Evolutionary conservation across 2,113 vertebrate genomes (phyloP).

Genomic region (Sardina pilchardus): DNA sequence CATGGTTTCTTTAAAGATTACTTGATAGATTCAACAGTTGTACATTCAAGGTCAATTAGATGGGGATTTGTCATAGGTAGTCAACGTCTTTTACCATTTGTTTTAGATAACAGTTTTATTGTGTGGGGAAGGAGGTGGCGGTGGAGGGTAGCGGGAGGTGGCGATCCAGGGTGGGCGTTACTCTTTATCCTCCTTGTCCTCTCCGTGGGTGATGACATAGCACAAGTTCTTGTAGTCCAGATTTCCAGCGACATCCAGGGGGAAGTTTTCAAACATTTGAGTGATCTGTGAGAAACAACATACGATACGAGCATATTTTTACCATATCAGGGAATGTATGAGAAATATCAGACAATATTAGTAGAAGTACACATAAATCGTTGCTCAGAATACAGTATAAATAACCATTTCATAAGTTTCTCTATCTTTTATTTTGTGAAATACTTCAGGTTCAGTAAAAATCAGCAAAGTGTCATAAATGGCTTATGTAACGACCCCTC

Average conservation of each 20-base stretch:
- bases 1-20: not conserved
- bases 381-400: too few species aligned
- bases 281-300: conserved; percentile 69
- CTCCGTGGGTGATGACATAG: conserved; percentile 87
- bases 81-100: not conserved
- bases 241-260: conserved; percentile 85
- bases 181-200: conserved; percentile 84
- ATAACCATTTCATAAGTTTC: too few species aligned
- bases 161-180: conserved; percentile 34
- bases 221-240: conserved; percentile 90
- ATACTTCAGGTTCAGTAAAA: too few species aligned
- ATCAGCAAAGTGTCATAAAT: too few species aligned
- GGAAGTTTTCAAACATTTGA: conserved; percentile 88
- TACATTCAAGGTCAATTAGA: not conserved
- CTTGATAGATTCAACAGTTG: not conserved
- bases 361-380: too few species aligned
- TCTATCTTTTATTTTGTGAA: too few species aligned
- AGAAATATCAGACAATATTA: too few species aligned
- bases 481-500: too few species aligned
- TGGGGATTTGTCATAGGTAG: not conserved
- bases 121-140: not conserved
- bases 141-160: not conserved
- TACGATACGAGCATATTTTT: too few species aligned
- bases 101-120: conserved; percentile 19
- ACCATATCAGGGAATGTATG: too few species aligned